phyloP scores from a whole-genome alignment of 2,113 vertebrate genomes.

The Psephotus haematonotus region DNA sequence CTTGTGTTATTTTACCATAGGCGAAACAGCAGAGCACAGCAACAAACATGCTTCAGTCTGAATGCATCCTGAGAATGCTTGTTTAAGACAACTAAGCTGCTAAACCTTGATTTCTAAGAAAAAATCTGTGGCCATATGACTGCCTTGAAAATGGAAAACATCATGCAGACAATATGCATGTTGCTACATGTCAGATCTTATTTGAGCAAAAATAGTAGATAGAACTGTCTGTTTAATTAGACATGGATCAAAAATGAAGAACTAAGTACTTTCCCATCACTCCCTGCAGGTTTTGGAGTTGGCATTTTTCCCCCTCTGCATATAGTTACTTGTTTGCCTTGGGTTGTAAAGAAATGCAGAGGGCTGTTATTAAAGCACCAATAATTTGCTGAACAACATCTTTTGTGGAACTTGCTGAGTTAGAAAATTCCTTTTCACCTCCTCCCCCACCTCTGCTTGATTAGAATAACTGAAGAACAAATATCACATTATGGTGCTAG shows the following conservation, averaged over 20 bases:
- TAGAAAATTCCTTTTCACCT: constrained; percentile 32
- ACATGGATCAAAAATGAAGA: neutral
- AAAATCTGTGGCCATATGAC: neutral
- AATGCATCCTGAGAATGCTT: neutral
- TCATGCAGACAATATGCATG: neutral
- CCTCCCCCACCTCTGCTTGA: neutral
- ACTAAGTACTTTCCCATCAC: neutral
- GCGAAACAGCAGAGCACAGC: neutral
- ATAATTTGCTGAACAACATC: constrained; percentile 46
- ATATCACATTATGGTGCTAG: neutral
- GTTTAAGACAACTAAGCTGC: neutral
- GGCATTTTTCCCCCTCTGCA: neutral
- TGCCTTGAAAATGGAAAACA: neutral
- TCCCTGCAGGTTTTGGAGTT: constrained; percentile 40
- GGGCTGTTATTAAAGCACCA: constrained; percentile 24
- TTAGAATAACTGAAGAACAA: constrained; percentile 16
- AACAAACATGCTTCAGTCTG: neutral
- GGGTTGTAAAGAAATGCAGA: neutral
- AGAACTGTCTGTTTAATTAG: constrained; percentile 39
- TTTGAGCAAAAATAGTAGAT: neutral
- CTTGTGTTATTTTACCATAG: neutral
- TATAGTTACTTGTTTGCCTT: constrained; percentile 21
- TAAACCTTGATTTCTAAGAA: neutral
- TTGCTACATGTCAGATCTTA: constrained; percentile 22
- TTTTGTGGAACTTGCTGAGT: constrained; percentile 42